phyloP scores from a whole-genome alignment of 2,113 vertebrate genomes.

The Urocynchramus pylzowi region DNA sequence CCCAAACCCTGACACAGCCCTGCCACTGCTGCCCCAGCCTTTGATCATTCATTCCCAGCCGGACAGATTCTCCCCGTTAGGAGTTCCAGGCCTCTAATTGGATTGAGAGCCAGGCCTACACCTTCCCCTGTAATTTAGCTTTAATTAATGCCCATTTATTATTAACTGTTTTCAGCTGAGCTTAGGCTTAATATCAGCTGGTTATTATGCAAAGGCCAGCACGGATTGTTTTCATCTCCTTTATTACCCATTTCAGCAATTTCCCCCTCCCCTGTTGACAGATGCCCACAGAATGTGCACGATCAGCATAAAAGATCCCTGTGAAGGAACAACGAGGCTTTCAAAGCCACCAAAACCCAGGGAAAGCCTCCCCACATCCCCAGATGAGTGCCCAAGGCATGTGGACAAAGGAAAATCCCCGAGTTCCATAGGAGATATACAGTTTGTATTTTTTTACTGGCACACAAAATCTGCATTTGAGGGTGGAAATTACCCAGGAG shows the following conservation, averaged over 20 bases:
- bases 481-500: background rate
- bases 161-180: slow-evolving; percentile 32
- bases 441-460: background rate
- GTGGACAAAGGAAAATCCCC: background rate
- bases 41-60: background rate
- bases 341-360: background rate
- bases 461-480: background rate
- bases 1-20: background rate
- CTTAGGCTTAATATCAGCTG: slow-evolving; percentile 10
- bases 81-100: background rate
- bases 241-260: background rate
- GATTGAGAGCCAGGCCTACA: background rate
- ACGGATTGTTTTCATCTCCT: slow-evolving; percentile 12
- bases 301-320: background rate
- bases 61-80: background rate
- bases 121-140: slow-evolving; percentile 39
- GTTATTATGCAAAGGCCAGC: slow-evolving; percentile 3
- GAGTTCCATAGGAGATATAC: background rate
- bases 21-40: background rate
- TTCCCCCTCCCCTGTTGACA: background rate
- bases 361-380: background rate
- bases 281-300: background rate
- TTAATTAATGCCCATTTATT: slow-evolving; percentile 59
- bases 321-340: background rate
- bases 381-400: background rate